These are phyloP conservation scores for Otus sunia DNA, from an alignment of 2,113 vertebrate species.

Conservation along the genomic window DNA sequence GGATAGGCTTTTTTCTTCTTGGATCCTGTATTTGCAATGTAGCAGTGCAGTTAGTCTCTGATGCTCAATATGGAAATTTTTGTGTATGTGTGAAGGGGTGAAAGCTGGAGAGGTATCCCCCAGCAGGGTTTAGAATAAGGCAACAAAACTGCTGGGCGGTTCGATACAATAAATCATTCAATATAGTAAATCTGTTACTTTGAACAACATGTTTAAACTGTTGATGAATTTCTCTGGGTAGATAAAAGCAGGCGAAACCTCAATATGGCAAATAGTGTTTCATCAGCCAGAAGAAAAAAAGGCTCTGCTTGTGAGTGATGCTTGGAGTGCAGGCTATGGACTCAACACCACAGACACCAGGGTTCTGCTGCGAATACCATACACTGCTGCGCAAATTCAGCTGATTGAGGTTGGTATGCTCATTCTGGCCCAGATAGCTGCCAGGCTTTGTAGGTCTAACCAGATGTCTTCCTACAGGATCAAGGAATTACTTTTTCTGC, in stretches of 20 bases:
- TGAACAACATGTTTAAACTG: background rate
- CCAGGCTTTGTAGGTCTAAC: background rate
- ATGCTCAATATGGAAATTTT: background rate
- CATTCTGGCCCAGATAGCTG: background rate
- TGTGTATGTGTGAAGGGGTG: rapidly evolving
- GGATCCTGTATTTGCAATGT: background rate
- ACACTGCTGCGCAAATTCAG: slow-evolving; percentile 11
- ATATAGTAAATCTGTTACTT: background rate
- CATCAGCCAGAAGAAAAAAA: slow-evolving; percentile 26
- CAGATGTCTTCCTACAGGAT: slow-evolving; percentile 57
- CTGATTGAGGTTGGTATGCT: slow-evolving; percentile 6
- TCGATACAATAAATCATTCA: background rate
- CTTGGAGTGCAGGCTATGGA: slow-evolving; percentile 58
- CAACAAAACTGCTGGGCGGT: background rate
- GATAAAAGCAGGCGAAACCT: slow-evolving; percentile 4
- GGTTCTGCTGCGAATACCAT: slow-evolving; percentile 50
- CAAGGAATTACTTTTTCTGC: slow-evolving; percentile 76
- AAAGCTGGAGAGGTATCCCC: background rate
- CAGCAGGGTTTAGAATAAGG: background rate
- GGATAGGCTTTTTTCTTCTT: background rate
- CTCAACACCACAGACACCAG: slow-evolving; percentile 48
- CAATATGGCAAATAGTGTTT: slow-evolving; percentile 66
- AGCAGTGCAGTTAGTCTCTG: background rate
- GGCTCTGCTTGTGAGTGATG: slow-evolving; percentile 34
- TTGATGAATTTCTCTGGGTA: background rate